phyloP scores from a whole-genome alignment of 2,113 vertebrate species.

The Lycocorax pyrrhopterus region DNA sequence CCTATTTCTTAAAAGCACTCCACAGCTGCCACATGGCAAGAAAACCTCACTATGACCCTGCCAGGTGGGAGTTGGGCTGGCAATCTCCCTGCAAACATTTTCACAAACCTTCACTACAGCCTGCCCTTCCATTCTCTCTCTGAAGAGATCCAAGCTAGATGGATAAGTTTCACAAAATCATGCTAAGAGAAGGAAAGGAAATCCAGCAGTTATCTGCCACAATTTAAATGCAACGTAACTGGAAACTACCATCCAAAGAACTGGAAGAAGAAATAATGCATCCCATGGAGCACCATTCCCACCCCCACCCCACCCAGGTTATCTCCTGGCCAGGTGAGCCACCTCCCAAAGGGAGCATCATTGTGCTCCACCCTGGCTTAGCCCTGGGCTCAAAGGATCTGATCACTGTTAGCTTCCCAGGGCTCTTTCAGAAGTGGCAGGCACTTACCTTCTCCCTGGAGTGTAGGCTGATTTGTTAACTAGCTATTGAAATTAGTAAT shows the following conservation, averaged over 20 bases:
- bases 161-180: background rate
- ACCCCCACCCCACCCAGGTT: background rate
- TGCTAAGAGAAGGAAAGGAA: background rate
- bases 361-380: background rate
- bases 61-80: background rate
- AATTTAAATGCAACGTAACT: background rate
- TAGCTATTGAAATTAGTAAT: conserved; percentile 62
- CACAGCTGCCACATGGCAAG: background rate
- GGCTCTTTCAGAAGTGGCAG: conserved; percentile 15
- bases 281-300: background rate
- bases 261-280: background rate
- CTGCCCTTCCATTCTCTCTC: background rate
- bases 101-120: background rate
- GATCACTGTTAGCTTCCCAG: background rate
- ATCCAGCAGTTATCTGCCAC: background rate
- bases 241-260: background rate
- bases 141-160: background rate
- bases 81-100: background rate
- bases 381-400: background rate
- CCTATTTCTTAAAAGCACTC: background rate
- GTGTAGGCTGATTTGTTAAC: conserved; percentile 25
- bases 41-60: background rate
- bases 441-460: background rate
- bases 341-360: background rate
- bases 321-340: background rate